Evolutionary conservation across 2,113 vertebrate species (phyloP), one percentile per base, ranked within the genome.

Genomic region (Spheniscus mendiculus): DNA sequence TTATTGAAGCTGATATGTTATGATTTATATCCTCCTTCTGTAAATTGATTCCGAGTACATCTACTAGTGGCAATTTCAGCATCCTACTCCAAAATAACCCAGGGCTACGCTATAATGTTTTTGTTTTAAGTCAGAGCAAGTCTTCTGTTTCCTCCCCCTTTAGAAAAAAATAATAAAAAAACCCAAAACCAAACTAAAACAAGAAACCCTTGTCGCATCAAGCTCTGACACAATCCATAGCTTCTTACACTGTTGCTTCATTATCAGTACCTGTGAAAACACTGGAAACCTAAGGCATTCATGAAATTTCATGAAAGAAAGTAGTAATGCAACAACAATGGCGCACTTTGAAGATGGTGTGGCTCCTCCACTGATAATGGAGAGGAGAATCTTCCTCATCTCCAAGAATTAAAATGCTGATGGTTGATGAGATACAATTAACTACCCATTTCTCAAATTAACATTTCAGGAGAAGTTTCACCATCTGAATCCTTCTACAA

Each of bases 61-160:
- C 84, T 79, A 84, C 73, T 44, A 78, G 61, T 76, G 69, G 86
- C 80, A 94, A 78, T 94, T 94, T 82, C 93, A 91, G 91, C 56
- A 91, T 74, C 74, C 70, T 49, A 65, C 65, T 95, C 83, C 85
- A 88, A 93, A 86, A 96, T 91, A 97, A 94, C 91, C 93, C 73
- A 53, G 26, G 61, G 94, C 83, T 93, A 85, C 10, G 63, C 65
- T 84, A 34, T 76, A 90, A 95, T 38, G 29, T 38, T 91, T 94
- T 72, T 87, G 73, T 63, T 95, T 82, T 25, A 91, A 96, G 65
- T 82, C 93, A 87, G 55, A 91, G 34, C 42, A 70, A 69, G 17
- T 77, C 65, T 67, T 62, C 40, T 29, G 30, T 85, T 77, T 78
- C 78, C 87, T 78, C 36, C 12, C 5, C 38, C 63, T 77, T 70